Percentiles rank a stretch among this genome's conserved stretches.
Conservation (phyloP, 1,140 invertebrate species). For the Ooceraea biroi region DNA sequence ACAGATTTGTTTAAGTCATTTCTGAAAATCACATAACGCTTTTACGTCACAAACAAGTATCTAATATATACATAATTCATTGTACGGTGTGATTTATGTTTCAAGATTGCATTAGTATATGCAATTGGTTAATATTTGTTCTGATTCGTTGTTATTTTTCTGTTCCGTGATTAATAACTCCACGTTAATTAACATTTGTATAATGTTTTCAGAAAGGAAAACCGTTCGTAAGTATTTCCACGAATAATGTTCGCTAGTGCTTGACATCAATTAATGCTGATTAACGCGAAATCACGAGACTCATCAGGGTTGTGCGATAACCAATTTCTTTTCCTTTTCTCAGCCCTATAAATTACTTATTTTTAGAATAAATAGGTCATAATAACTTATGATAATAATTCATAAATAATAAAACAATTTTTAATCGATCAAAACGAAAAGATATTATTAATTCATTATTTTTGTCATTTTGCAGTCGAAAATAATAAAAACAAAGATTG, state of each 20-base stretch:
- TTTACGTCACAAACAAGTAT: slow-evolving; percentile 17
- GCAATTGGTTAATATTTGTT: slow-evolving; percentile 12
- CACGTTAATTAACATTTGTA: not conserved
- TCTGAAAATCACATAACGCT: not conserved
- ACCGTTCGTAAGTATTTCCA: not conserved
- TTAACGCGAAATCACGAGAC: not conserved
- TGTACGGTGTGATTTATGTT: not conserved
- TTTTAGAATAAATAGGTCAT: not conserved
- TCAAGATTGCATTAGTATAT: not conserved
- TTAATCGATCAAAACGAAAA: not conserved
- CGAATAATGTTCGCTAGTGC: not conserved
- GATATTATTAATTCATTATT: slow-evolving; percentile 23
- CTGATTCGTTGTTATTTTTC: not conserved
- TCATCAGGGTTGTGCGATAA: not conserved
- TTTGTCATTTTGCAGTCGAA: not conserved
- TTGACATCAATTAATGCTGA: slow-evolving; percentile 7
- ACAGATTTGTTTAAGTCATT: slow-evolving; percentile 4
- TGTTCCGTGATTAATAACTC: slow-evolving; percentile 19
- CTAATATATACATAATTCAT: slow-evolving; percentile 23
- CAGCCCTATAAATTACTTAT: not conserved
- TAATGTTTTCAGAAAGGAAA: slow-evolving; percentile 19
- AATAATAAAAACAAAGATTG: not conserved
- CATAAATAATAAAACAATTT: slow-evolving; percentile 8
- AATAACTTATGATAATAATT: not conserved
- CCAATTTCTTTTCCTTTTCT: not conserved